These are phyloP conservation scores for Agrotis exclamationis DNA, from an alignment of 2,888 invertebrate species.

Conservation along the genomic window DNA sequence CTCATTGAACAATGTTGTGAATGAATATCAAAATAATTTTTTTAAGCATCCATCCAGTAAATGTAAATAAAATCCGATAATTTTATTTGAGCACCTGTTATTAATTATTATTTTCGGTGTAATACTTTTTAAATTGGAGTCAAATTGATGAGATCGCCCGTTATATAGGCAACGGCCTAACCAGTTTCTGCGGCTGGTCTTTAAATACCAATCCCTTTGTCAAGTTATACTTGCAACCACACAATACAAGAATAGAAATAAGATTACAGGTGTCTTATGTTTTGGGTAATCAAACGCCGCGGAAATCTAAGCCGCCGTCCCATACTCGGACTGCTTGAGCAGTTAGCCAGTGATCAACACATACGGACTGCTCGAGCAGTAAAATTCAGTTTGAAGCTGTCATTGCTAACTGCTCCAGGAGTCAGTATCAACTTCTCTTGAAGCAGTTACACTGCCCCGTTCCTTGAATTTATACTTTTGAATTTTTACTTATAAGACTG, in stretches of 20 bases:
- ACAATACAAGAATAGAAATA: not conserved
- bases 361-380: too few relatives aligned
- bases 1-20: constrained; percentile 1
- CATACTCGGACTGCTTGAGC: too few relatives aligned
- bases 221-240: not conserved
- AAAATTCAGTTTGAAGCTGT: too few relatives aligned
- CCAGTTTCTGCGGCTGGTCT: not conserved
- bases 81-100: not conserved
- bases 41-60: not conserved
- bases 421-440: too few relatives aligned
- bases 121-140: not conserved
- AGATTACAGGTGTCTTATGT: not conserved
- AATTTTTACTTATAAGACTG: too few relatives aligned
- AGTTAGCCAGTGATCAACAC: too few relatives aligned
- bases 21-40: not conserved
- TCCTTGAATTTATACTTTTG: too few relatives aligned
- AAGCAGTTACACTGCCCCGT: too few relatives aligned
- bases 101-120: not conserved
- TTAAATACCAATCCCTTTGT: not conserved
- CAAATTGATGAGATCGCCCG: not conserved
- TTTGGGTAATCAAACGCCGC: not conserved
- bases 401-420: too few relatives aligned
- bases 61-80: not conserved
- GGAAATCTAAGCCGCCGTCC: too few relatives aligned
- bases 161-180: too few relatives aligned